Evolutionary conservation across 2,888 invertebrate species (phyloP).

Genomic region (Selenia dentaria): DNA sequence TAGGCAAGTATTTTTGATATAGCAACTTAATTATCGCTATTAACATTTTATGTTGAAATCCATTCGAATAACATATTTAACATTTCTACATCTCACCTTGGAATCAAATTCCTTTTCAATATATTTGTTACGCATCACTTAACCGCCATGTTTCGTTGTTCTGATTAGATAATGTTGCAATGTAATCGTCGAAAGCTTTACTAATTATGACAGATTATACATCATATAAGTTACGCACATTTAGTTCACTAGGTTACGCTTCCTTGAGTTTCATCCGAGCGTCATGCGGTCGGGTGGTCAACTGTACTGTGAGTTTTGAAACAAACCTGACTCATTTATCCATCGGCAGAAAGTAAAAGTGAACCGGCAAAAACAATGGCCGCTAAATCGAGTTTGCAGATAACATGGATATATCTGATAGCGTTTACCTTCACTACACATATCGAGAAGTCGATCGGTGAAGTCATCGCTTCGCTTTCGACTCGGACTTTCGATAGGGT

Average conservation of each 20-base stretch:
- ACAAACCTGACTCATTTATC: constrained; percentile 28
- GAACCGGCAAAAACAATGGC: constrained; percentile 38
- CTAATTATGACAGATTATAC: constrained; percentile 20
- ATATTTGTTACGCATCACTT: constrained; percentile 22
- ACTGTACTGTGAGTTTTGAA: constrained; percentile 24
- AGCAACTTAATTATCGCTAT: neutral
- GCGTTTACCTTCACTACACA: constrained; percentile 29
- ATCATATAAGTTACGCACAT: constrained; percentile 17
- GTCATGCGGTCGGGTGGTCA: constrained; percentile 23
- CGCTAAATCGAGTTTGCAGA: constrained; percentile 26
- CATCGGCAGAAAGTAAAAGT: constrained; percentile 47
- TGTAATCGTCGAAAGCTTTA: constrained; percentile 12
- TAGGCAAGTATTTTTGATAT: neutral
- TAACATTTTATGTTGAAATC: neutral
- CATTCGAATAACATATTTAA: neutral
- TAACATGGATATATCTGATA: constrained; percentile 16
- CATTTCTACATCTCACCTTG: neutral
- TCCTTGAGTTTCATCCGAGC: constrained; percentile 23
- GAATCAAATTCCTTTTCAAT: constrained; percentile 19
- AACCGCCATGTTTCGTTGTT: constrained; percentile 3
- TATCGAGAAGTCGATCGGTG: constrained; percentile 40
- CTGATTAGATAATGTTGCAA: constrained; percentile 13
- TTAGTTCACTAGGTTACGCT: constrained; percentile 28
- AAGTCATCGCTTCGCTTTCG: constrained; percentile 53
- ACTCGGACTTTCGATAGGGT: constrained; percentile 35